Base-by-base conservation (phyloP, 2,113 vertebrate genomes). In the Mesembrinibis cayennensis region DNA sequence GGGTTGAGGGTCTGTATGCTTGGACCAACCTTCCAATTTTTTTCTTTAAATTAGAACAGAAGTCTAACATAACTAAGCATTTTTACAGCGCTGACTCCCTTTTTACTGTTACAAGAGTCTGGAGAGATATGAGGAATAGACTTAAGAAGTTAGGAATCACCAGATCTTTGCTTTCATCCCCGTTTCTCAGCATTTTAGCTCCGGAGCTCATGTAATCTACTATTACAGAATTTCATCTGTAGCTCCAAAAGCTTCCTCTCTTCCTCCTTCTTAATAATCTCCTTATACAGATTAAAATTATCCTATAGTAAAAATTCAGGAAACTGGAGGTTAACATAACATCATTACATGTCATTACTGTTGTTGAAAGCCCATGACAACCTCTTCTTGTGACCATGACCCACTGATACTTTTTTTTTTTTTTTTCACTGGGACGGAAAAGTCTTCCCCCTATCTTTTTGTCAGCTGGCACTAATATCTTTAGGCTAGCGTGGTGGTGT, bases 241-340 rank as follows among this genome's bases (percentile, higher is more conserved):
- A 71, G 25, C 29, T 90, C 13, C 36, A 47, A 65, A 89, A 94
- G 17, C 22, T 88, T 90, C 69, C 34, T 52, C 82, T 93, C 44
- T 73, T 61, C 19, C 50, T 84, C 42, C 42, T 66, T 63, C 77
- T 18, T 80, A 72, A 76, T 50, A 36, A 67, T 36, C 26, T 38
- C 72, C 4, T 69, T 81, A 61, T 17, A 77, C 3, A 91, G 23
- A 91, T 72, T 49, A 76, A 80, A 93, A 45, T 55, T 80, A 55
- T 52, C 20, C 22, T 47, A 18, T 34, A 66, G 45, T 66, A 84
- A 84, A 5, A 90, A 66, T 32, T 78, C 23, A 79, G n/a, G 42
- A 72, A 87, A 70, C 8, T 13, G 30, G 30, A 73, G 25, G 6
- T 76, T 74, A 79, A 56, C 32, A 8, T 6, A 70, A 49, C 50